Conservation (phyloP, 2,797 vertebrate species). For the Hypotaenidia philippensis region DNA sequence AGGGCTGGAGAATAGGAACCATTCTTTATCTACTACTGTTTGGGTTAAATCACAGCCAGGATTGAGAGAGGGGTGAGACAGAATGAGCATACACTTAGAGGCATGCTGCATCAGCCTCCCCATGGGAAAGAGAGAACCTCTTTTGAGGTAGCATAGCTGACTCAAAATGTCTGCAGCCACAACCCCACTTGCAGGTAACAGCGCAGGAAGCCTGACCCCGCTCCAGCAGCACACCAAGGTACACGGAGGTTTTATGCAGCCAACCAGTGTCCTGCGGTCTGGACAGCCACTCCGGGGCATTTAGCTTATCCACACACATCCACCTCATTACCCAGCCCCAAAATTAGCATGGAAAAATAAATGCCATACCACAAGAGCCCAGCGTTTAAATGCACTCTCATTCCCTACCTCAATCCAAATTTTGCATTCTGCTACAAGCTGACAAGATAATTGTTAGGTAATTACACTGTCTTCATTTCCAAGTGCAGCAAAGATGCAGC, state of each 20-base stretch:
- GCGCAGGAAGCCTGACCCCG: not conserved
- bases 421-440: not conserved
- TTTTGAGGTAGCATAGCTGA: not conserved
- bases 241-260: accelerated
- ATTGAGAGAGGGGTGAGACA: not conserved
- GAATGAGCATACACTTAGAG: not conserved
- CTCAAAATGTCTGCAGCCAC: not conserved
- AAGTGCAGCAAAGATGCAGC: slow-evolving; percentile 34
- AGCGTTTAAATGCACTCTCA: not conserved
- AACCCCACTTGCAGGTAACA: not conserved
- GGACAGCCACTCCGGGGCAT: not conserved
- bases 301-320: not conserved
- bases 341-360: not conserved
- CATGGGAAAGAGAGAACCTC: not conserved
- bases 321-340: not conserved
- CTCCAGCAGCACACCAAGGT: accelerated
- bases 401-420: not conserved
- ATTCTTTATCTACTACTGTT: not conserved
- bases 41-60: not conserved
- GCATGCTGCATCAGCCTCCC: not conserved
- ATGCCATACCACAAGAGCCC: not conserved
- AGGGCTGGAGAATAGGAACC: not conserved
- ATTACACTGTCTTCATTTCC: slow-evolving; percentile 68
- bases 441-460: slow-evolving; percentile 73
- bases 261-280: not conserved